phyloP scores from a whole-genome alignment of 2,797 vertebrate genomes.

The Lemur catta region DNA sequence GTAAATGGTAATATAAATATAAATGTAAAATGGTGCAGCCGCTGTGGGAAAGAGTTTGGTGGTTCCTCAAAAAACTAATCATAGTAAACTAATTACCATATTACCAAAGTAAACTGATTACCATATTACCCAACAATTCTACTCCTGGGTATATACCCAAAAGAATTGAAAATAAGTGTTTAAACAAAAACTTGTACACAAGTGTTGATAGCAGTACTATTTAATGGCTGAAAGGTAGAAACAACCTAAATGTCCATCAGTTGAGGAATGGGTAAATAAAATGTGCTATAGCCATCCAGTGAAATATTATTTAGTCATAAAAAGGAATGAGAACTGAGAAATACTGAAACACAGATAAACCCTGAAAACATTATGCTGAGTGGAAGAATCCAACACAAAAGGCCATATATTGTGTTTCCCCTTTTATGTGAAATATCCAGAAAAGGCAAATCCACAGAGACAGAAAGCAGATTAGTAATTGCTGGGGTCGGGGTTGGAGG shows the following conservation, averaged over 20 bases:
- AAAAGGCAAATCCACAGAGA: background rate
- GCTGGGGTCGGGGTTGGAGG: background rate
- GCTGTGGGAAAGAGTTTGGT: background rate
- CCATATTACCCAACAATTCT: background rate
- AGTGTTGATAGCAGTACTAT: background rate
- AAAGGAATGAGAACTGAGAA: background rate
- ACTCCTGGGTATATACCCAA: background rate
- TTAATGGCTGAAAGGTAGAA: background rate
- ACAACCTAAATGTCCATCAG: background rate
- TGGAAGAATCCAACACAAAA: background rate
- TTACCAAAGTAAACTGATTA: background rate
- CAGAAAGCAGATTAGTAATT: background rate
- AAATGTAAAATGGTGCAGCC: background rate
- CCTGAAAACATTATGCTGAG: background rate
- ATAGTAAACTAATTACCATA: background rate
- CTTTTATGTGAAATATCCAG: background rate
- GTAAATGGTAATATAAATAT: background rate
- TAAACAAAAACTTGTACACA: background rate
- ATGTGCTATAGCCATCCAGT: background rate
- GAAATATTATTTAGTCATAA: constrained; percentile 23
- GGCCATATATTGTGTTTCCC: background rate
- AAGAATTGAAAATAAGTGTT: constrained; percentile 4
- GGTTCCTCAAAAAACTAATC: constrained; percentile 9
- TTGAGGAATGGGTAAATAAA: background rate
- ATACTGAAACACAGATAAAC: background rate